Conservation (phyloP, 1,140 invertebrate species). For the Oryzaephilus surinamensis region DNA sequence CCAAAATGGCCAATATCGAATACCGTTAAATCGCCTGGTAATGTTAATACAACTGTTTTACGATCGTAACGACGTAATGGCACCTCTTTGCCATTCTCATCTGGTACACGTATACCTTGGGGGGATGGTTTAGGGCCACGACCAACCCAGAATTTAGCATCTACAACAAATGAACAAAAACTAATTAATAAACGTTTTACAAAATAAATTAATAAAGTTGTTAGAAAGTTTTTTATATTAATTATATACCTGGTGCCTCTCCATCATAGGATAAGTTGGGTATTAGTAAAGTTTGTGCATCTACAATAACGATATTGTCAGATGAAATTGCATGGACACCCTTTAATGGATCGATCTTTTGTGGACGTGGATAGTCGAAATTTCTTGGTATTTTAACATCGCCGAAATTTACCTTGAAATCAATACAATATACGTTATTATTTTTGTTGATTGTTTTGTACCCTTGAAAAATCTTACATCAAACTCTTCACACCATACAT, state of each 20-base stretch:
- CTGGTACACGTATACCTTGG: constrained; percentile 70
- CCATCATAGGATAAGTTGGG: constrained; percentile 83
- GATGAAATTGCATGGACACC: constrained; percentile 77
- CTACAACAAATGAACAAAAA: constrained; percentile 40
- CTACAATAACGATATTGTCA: constrained; percentile 76
- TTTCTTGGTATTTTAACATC: constrained; percentile 68
- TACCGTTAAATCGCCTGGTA: constrained; percentile 68
- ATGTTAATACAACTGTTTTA: constrained; percentile 76
- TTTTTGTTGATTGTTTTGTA: too few species aligned
- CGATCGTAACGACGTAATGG: constrained; percentile 68
- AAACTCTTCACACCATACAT: constrained; percentile 83
- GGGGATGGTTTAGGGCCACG: constrained; percentile 62
- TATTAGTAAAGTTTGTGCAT: constrained; percentile 80
- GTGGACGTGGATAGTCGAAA: constrained; percentile 72
- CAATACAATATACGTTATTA: constrained; percentile 1
- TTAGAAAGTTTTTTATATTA: not conserved
- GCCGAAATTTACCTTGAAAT: constrained; percentile 75
- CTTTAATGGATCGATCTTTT: constrained; percentile 60
- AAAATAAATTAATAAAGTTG: not conserved
- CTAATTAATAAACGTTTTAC: not conserved
- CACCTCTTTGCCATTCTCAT: constrained; percentile 77
- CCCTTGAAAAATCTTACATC: constrained; percentile 51
- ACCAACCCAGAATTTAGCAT: constrained; percentile 87
- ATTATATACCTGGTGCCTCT: constrained; percentile 69
- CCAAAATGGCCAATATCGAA: constrained; percentile 80